Base-by-base conservation (phyloP, 2,888 invertebrate species). In the Pollenia angustigena region DNA sequence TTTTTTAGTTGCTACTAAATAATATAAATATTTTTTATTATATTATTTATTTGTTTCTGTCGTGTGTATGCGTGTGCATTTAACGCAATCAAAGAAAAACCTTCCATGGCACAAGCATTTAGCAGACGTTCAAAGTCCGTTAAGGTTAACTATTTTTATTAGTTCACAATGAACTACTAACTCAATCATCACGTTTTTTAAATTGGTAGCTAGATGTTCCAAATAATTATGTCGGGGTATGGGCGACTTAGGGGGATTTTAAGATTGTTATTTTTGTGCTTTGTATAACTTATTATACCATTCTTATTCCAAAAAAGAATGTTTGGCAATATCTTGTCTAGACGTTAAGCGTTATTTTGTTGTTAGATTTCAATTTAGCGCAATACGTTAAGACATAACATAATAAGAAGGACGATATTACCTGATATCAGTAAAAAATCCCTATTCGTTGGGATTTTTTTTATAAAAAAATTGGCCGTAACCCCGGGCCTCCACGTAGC, bases 291-390 rank as follows among this genome's bases (percentile, higher is more conserved):
- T 18, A 18, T 18, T 18, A 18, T 18, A 1, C 18, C 18, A 18
- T 18, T 18, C 1, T 18, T 18, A 18, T 18, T 18, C 18, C 18
- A 18, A 18, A 18, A 18, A 18, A 18, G 18, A 18, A 66, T 66
- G 48, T 85, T 83, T 89, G 89, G 88, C 90, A 90, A 90, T 91
- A 91, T 91, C 91, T 91, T 90, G 91, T 91, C 91, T 91, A 91
- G 91, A 91, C 91, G 79, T 83, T 75, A 85, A 90, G 88, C 87
- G 16, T 71, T 60, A 52, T 60, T 88, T 88, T 88, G 62, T 81
- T 76, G 52, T 62, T 68, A 18, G 46, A 69, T 64, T 76, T 82
- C 16, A 62, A 56, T 8, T 56, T 66, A n/a, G 12, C 50, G 18
- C 18, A 18, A 18, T 1, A 78, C 54, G 4, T 52, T 54, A 42